Base-by-base conservation (phyloP, 1,140 invertebrate genomes). In the Vanessa atalanta region DNA sequence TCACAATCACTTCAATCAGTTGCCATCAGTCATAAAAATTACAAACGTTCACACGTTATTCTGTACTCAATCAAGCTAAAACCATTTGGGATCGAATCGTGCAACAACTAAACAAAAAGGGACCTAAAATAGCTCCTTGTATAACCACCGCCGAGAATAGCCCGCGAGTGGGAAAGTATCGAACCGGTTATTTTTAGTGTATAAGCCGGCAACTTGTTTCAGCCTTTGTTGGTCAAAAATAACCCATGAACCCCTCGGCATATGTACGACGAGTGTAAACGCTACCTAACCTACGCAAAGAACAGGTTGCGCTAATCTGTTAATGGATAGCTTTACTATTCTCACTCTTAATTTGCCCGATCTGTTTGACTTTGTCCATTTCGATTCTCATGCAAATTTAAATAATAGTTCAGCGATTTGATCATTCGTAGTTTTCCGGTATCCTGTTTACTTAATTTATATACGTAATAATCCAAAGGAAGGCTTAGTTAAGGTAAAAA, bases 141-240 rank as follows among this genome's bases (percentile, higher is more conserved):
- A 83, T 82, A 87, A 86, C 78, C 80, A 84, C 79, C 73, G 79
- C 83, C 78, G 75, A 78, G 81, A 88, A 88, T 88, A 89, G 73
- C 75, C 63, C 68, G 76, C 63, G 63, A 83, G 80, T 83, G 85
- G 80, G 85, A 84, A 89, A 87, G 81, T 87, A 87, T 85, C 81
- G 84, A 83, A 72, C 80, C 67, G 43, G 70, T 78, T 89, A 88
- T 86, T 80, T 82, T 74, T 86, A 85, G 85, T 74, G 48, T 70
- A 55, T 73, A 26, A 63, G 77, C 65, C 75, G 74, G 73, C 82
- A 78, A 81, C 83, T 85, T 82, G 79, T 83, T 83, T 82, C 79
- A 81, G 83, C 82, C 87, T 88, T 86, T 85, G 87, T 88, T 79
- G 80, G 73, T 72, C 79, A 67, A 80, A 87, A 87, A 87, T 86